Conservation (phyloP, 2,113 vertebrate genomes). For the Vireo altiloquus region DNA sequence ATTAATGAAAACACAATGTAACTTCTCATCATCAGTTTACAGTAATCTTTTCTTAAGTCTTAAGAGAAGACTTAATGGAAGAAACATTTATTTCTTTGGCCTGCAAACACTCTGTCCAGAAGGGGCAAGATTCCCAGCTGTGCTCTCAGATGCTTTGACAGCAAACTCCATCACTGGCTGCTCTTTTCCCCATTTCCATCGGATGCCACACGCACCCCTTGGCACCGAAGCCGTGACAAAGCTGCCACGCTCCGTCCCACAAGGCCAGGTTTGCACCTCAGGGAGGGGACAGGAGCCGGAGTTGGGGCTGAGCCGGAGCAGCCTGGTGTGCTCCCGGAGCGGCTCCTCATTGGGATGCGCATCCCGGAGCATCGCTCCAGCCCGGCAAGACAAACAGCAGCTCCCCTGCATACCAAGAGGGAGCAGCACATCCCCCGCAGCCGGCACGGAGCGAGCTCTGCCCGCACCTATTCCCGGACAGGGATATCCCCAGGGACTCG, state of each 20-base stretch:
- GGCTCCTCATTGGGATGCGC: conserved; percentile 63
- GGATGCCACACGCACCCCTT: neutral
- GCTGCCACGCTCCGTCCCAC: accelerated
- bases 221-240: neutral
- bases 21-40: neutral
- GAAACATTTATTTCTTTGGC: neutral
- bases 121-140: neutral
- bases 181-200: neutral
- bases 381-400: accelerated
- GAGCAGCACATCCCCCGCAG: too few species aligned
- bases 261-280: neutral
- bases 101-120: neutral
- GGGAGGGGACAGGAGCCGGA: neutral
- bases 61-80: neutral
- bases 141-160: neutral
- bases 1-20: neutral
- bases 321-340: too few species aligned
- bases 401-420: neutral
- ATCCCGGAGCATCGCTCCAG: neutral
- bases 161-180: neutral
- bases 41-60: neutral
- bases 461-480: too few species aligned
- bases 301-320: neutral
- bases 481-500: neutral
- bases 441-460: too few species aligned